A percentile compares a stretch with the other conserved stretches of the same genome.
Evolutionary conservation across 2,113 vertebrate species (phyloP).

Genomic region (Odocoileus virginianus): DNA sequence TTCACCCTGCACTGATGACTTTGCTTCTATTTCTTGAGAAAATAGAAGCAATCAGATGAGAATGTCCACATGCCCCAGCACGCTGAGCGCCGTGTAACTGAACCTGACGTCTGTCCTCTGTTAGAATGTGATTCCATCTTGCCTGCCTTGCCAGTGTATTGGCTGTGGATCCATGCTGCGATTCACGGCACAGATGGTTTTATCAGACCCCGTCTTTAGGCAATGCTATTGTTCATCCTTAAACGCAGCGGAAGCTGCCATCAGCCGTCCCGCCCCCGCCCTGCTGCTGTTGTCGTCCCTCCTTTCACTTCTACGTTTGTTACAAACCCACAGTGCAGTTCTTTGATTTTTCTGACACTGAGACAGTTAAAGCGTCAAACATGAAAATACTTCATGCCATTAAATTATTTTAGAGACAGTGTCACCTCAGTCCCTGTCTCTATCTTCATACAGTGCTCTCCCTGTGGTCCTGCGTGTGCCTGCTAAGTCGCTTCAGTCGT

Average conservation of each 20-base stretch:
- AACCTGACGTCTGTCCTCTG: background rate
- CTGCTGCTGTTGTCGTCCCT: too few species aligned
- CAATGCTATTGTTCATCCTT: accelerated
- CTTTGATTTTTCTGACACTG: too few species aligned
- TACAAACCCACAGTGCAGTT: background rate
- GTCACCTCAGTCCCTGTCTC: accelerated
- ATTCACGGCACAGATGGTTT: background rate
- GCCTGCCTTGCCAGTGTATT: background rate
- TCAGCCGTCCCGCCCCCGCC: background rate
- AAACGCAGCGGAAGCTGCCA: accelerated
- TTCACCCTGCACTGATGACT: background rate
- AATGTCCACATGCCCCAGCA: accelerated
- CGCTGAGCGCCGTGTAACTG: accelerated
- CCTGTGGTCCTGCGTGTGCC: too few species aligned
- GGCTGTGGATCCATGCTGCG: too few species aligned
- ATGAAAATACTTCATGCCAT: background rate
- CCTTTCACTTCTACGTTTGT: too few species aligned
- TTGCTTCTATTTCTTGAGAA: background rate
- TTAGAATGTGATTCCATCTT: background rate
- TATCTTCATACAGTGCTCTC: accelerated
- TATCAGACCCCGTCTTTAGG: background rate
- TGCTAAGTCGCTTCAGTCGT: background rate
- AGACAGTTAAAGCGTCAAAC: background rate
- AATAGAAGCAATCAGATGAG: background rate
- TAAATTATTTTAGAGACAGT: too few species aligned